Conservation (phyloP, 2,797 vertebrate species). For the Rousettus madagascariensis region DNA sequence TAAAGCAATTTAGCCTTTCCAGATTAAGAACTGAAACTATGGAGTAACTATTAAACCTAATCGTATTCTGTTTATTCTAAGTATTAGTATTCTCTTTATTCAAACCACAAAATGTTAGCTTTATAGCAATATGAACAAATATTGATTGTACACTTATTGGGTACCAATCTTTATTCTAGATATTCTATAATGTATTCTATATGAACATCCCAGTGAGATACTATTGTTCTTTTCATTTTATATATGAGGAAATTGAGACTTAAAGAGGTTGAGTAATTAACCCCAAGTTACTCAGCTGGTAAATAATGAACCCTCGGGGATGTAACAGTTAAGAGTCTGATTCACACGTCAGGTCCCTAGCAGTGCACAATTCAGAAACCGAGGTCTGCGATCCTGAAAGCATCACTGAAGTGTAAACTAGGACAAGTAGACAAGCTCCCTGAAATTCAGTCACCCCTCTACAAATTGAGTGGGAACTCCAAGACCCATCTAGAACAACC, state of each 20-base stretch:
- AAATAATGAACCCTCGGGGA: background rate
- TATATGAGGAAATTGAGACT: background rate
- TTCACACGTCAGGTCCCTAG: background rate
- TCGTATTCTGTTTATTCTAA: background rate
- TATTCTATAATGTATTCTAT: background rate
- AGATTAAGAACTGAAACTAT: background rate
- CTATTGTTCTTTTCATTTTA: background rate
- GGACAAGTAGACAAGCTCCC: background rate
- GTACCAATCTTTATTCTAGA: background rate
- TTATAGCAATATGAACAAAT: background rate
- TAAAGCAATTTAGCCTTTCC: background rate
- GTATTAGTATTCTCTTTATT: background rate
- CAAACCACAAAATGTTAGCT: background rate
- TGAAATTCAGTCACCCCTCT: background rate
- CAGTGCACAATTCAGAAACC: background rate
- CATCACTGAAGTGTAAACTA: background rate
- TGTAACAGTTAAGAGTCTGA: background rate
- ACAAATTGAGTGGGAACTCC: background rate
- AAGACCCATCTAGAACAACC: background rate
- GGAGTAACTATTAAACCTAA: background rate
- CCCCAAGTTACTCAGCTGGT: background rate
- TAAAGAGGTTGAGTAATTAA: background rate
- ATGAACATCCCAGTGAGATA: background rate
- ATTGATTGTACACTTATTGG: background rate
- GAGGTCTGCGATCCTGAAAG: background rate